Evolutionary conservation across 2,797 vertebrate species (phyloP), one percentile per base, ranked within the genome.

Genomic region (Esox lucius): DNA sequence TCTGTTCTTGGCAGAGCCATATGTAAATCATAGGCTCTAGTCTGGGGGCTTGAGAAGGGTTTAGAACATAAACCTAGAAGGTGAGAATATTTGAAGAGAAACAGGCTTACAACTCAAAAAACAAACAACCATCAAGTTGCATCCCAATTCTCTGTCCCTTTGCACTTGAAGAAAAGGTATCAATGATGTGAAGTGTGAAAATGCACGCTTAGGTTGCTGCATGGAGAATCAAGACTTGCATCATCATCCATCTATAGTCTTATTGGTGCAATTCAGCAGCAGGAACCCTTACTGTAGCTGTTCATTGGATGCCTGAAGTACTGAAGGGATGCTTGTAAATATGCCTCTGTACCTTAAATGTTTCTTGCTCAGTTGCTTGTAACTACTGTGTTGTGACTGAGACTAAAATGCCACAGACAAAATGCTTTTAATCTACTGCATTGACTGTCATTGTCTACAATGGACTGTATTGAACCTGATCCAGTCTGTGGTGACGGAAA

Each of bases 311-410:
- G 31, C 35, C 28, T 59, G 19, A 56, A 69, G 81, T 83, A 78
- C 79, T 33, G 22, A 87, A 87, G 83, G 84, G 87, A 85, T 77
- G 88, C 88, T 89, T 93, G 93, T 92, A 92, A 92, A 92, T 94
- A 91, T 83, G 85, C 88, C 84, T 81, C 80, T 80, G 78, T 86
- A 90, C 86, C 82, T 86, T 86, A 84, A 75, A 68, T 80, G 82
- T 87, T 91, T 91, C 86, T 83, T 74, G 49, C 84, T 90, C 87
- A 71, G 88, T 89, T 80, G 75, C 90, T 88, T 92, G 87, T 90
- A 91, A 89, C 90, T 89, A 86, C 89, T 56, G 13, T 75, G 72
- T 69, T 70, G 65, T 74, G 89, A 91, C 88, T 87, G 84, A 87
- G 85, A 84, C 75, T 81, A 49, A 12, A 80, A 89, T 69, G 42